Base-by-base conservation (phyloP, 2,888 invertebrate genomes). In the Rosalia funebris region DNA sequence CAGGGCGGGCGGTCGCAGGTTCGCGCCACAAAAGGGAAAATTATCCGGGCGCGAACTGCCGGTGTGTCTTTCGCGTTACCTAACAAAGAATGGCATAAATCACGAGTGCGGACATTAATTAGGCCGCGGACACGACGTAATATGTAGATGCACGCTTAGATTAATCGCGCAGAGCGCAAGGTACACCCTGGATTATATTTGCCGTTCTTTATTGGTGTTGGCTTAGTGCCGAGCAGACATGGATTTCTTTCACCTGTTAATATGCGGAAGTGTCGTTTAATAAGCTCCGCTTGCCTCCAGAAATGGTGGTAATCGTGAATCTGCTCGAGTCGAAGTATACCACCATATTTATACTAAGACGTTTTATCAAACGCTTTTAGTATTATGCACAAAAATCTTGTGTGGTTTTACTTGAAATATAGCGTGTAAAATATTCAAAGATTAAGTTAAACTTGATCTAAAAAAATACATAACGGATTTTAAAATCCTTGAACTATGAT, bases 71-170 rank as follows among this genome's bases (percentile, higher is more conserved):
- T 69, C 69, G 65, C 68, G 56, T 50, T 45, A 41, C 57, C 60
- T 63, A 70, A 73, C 72, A 73, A 70, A 75, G 72, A 72, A 70
- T 70, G 71, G 76, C 77, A 79, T 81, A 80, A 81, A 80, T 81
- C 80, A 80, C 80, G 64, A 50, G 60, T 63, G 72, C 65, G 75
- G 78, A 80, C 81, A 78, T 80, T 81, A 81, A 81, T 81, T 80
- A 80, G 79, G 75, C 74, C 75, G 76, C 69, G 66, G 78, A 79
- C 77, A 76, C 78, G 74, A 73, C 75, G 76, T 78, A 77, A 78
- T 79, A 79, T 79, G 79, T 77, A 78, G 78, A 79, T 79, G 72
- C 77, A 78, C 75, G 77, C 61, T 73, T 70, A 76, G 78, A 79
- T 79, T 78, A 77, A 75, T 76, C 60, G 63, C 39, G 44, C 34